phyloP scores from a whole-genome alignment of 2,797 vertebrate genomes.

The Myiotriccus ornatus region DNA sequence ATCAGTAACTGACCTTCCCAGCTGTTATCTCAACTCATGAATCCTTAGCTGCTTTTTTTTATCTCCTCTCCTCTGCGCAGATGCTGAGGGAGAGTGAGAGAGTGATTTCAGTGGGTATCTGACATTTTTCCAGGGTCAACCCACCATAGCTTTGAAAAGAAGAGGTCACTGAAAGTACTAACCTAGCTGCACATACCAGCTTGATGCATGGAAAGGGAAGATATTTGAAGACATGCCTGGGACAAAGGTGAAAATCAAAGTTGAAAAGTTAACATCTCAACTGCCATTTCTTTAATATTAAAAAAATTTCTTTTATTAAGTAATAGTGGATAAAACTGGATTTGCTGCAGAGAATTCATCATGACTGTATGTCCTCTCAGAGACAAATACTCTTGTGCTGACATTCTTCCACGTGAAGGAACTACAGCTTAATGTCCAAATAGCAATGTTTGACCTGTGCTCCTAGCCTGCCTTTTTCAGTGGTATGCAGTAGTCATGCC shows the following conservation, averaged over 20 bases:
- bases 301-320: neutral
- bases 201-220: neutral
- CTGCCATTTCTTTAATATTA: neutral
- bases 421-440: neutral
- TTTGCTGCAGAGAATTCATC: neutral
- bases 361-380: neutral
- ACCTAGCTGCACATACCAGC: neutral
- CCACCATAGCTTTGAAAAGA: neutral
- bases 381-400: neutral
- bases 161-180: neutral
- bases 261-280: neutral
- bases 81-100: too few species aligned
- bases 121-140: too few species aligned
- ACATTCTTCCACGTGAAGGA: neutral
- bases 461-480: neutral
- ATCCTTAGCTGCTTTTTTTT: too few species aligned
- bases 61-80: too few species aligned
- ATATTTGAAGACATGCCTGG: neutral
- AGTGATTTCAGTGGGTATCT: too few species aligned
- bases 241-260: conserved; percentile 3
- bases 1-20: too few species aligned
- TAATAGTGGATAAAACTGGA: neutral
- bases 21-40: too few species aligned
- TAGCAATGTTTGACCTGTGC: neutral
- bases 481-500: neutral